Evolutionary conservation across 2,797 vertebrate species (phyloP).

Genomic region (Falco rusticolus): DNA sequence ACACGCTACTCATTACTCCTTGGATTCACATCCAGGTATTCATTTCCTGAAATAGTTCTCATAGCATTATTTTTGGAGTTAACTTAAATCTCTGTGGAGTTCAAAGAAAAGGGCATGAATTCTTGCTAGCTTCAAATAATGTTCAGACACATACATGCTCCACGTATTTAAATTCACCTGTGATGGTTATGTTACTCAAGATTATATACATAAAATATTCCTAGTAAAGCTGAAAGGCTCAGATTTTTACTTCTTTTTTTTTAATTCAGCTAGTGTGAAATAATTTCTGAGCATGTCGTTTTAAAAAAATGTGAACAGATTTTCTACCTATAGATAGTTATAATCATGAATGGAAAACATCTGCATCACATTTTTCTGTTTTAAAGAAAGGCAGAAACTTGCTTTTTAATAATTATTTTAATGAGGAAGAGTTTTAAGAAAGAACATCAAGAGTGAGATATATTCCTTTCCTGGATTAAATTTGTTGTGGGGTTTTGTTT

Average conservation of each 20-base stretch:
- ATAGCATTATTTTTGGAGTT: not conserved
- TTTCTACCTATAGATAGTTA: not conserved
- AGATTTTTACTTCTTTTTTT: not conserved
- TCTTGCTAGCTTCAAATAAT: not conserved
- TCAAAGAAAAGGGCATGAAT: not conserved
- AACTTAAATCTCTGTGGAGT: not conserved
- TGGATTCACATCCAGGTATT: not conserved
- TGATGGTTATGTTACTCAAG: not conserved
- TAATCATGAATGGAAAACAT: not conserved
- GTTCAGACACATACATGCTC: not conserved
- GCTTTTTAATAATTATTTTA: not conserved
- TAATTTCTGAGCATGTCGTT: not conserved
- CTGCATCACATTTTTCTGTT: not conserved
- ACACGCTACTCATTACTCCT: not conserved
- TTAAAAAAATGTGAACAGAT: not conserved
- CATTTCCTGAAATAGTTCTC: not conserved
- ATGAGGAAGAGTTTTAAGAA: not conserved
- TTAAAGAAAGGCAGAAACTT: not conserved
- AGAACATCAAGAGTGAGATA: not conserved
- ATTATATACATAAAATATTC: not conserved
- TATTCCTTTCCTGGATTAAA: not conserved
- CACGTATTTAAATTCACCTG: not conserved
- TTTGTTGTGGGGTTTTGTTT: not conserved
- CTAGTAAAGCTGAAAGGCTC: not conserved
- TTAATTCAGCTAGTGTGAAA: not conserved